Percentiles rank a stretch among this genome's conserved stretches.
Evolutionary conservation across 53 echinoderm and acorn worm species (phyloP).

Genomic region (Henricia sp.): DNA sequence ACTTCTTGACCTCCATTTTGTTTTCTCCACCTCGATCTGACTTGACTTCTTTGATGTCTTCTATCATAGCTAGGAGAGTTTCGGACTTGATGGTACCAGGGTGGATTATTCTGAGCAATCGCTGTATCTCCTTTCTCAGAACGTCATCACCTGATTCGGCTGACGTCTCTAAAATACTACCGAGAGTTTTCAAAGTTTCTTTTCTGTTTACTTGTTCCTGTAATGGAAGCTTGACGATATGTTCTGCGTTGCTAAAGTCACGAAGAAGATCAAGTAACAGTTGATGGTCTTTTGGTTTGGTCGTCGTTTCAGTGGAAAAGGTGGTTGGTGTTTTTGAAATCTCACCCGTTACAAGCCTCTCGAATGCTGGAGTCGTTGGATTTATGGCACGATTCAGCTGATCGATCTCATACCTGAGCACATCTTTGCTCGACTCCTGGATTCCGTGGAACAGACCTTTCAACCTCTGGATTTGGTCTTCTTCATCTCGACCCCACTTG

Average conservation of each 20-base stretch:
- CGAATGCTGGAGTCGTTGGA: background rate
- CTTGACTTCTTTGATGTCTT: background rate
- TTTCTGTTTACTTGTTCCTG: background rate
- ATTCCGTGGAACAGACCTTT: background rate
- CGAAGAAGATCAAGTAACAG: no score
- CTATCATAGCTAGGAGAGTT: background rate
- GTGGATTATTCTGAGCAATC: background rate
- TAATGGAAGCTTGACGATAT: background rate
- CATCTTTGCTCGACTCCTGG: background rate
- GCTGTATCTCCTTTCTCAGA: background rate
- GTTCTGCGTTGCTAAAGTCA: background rate
- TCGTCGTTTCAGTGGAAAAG: background rate
- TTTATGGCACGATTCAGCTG: background rate
- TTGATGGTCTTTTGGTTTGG: background rate
- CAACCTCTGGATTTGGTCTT: background rate
- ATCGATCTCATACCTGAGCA: background rate
- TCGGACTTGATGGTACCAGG: background rate
- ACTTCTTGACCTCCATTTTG: background rate
- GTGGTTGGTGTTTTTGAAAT: background rate
- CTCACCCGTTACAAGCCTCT: no score
- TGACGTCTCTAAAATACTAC: background rate
- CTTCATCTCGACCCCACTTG: background rate
- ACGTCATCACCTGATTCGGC: background rate
- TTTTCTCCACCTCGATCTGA: background rate
- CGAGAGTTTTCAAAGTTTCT: background rate